phyloP scores from a whole-genome alignment of 2,888 invertebrate species.

The Melieria crassipennis region DNA sequence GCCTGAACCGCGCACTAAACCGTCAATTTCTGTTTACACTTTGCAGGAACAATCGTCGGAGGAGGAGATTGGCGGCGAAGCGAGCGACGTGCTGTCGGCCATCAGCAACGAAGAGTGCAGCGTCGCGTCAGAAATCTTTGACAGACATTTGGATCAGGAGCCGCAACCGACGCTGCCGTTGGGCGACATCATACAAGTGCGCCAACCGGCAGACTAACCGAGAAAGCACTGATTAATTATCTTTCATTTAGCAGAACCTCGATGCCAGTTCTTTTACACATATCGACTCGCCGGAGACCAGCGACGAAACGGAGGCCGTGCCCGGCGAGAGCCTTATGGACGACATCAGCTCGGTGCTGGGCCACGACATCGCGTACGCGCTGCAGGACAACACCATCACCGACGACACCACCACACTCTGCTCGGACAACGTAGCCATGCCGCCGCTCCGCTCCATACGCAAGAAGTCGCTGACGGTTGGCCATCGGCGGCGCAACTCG shows the following conservation, averaged over 20 bases:
- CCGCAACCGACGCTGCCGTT: conserved; percentile 47
- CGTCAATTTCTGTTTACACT: conserved; percentile 11
- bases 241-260: conserved; percentile 57
- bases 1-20: background rate
- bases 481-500: conserved; percentile 66
- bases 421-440: conserved; percentile 64
- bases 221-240: background rate
- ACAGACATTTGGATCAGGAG: conserved; percentile 67
- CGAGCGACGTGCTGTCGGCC: conserved; percentile 71
- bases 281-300: conserved; percentile 85
- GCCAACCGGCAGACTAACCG: background rate
- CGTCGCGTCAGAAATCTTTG: conserved; percentile 75
- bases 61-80: conserved; percentile 61
- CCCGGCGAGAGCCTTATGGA: conserved; percentile 83
- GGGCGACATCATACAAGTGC: conserved; percentile 64
- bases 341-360: conserved; percentile 78
- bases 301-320: conserved; percentile 78
- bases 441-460: conserved; percentile 31
- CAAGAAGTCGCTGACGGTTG: conserved; percentile 46
- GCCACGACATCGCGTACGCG: conserved; percentile 75
- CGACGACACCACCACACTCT: conserved; percentile 76
- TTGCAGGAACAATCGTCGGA: conserved; percentile 49
- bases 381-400: conserved; percentile 77
- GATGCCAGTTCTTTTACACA: conserved; percentile 72
- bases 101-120: conserved; percentile 79